Percentiles rank a stretch among this genome's conserved stretches.
Conservation (phyloP, 2,888 invertebrate species). For the Mamestra brassicae region DNA sequence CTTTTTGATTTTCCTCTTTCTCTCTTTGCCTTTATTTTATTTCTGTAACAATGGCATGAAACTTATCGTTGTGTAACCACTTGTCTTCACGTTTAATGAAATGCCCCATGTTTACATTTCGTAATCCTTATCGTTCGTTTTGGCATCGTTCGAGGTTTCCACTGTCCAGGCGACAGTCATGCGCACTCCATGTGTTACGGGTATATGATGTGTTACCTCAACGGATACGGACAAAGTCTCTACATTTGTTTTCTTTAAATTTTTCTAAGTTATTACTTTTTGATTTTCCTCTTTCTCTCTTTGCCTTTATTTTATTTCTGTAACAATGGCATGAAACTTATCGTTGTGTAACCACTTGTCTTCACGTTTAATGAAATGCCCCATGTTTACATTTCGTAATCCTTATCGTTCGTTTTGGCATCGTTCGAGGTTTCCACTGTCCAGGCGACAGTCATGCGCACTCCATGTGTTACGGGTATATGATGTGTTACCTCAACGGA, state of each 20-base stretch:
- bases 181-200: too few relatives aligned
- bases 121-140: slow-evolving; percentile 39
- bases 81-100: slow-evolving; percentile 4
- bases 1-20: not conserved
- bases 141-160: not conserved
- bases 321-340: slow-evolving; percentile 1
- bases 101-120: slow-evolving; percentile 21
- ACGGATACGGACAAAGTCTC: slow-evolving; percentile 6
- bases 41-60: not conserved
- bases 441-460: slow-evolving; percentile 29
- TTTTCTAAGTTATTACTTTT: too few relatives aligned
- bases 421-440: not conserved
- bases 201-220: slow-evolving; percentile 45
- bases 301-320: not conserved
- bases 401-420: slow-evolving; percentile 36
- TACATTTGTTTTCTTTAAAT: too few relatives aligned
- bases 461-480: too few relatives aligned
- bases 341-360: not conserved
- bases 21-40: not conserved
- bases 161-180: slow-evolving; percentile 22
- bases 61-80: not conserved
- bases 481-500: slow-evolving; percentile 40
- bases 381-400: slow-evolving; percentile 28
- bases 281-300: not conserved
- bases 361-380: not conserved